Evolutionary conservation across 64 coral and sea anemone species (phyloP).

Genomic region (Pachyseris speciosa): DNA sequence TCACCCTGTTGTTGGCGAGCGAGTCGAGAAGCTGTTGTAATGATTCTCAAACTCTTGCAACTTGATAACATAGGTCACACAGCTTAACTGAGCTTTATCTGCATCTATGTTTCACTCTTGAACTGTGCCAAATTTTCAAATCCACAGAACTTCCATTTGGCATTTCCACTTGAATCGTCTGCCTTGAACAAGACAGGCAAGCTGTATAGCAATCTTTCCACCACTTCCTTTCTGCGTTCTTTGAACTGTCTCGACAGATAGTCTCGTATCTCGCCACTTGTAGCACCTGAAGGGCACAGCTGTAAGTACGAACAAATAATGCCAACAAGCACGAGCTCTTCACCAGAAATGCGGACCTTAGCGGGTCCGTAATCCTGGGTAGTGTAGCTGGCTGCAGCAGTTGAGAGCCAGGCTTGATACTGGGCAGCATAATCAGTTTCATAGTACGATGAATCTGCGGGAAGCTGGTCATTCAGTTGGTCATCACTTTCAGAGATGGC

Average conservation of each 20-base stretch:
- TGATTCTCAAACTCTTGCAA: too few species aligned
- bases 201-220: slow-evolving; percentile 65
- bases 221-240: slow-evolving; percentile 33
- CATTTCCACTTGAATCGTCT: slow-evolving; percentile 29
- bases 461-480: background rate
- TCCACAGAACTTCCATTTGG: slow-evolving; percentile 83
- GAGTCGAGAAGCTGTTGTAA: too few species aligned
- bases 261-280: slow-evolving; percentile 67
- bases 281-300: slow-evolving; percentile 77
- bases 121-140: slow-evolving; percentile 44
- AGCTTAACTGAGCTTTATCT: too few species aligned
- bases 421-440: background rate
- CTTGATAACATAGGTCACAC: too few species aligned
- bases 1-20: too few species aligned
- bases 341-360: slow-evolving; percentile 59
- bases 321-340: slow-evolving; percentile 75
- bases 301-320: slow-evolving; percentile 83
- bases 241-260: slow-evolving; percentile 73
- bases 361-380: background rate
- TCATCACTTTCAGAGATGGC: background rate
- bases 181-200: slow-evolving; percentile 77
- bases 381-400: background rate
- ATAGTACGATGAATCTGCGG: background rate
- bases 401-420: background rate
- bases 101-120: background rate